Evolutionary conservation across 2,113 vertebrate species (phyloP).

Genomic region (Hippocampus comes): DNA sequence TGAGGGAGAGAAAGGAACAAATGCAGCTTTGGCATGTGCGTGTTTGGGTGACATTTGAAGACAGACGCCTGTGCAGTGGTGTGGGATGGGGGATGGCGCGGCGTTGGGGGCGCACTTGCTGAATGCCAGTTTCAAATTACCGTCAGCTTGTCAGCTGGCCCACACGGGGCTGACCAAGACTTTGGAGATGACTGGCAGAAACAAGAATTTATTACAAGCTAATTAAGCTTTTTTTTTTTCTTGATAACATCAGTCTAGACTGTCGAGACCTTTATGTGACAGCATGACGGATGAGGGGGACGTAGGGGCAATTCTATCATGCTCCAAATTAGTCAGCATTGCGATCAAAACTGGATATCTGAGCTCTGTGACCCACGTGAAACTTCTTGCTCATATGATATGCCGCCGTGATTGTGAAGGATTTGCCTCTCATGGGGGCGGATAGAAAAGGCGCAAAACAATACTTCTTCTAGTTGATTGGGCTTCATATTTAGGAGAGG

Average conservation of each 20-base stretch:
- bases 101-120: slow-evolving; percentile 13
- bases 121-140: slow-evolving; percentile 69
- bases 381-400: neutral
- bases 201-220: slow-evolving; percentile 66
- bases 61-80: slow-evolving; percentile 52
- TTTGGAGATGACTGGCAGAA: slow-evolving; percentile 52
- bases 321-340: slow-evolving; percentile 61
- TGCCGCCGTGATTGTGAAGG: neutral
- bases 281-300: slow-evolving; percentile 58
- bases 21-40: slow-evolving; percentile 23
- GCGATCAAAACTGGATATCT: slow-evolving; percentile 54
- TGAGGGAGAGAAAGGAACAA: slow-evolving; percentile 33
- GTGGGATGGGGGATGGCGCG: neutral
- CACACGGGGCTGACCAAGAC: slow-evolving; percentile 35
- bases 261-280: slow-evolving; percentile 48
- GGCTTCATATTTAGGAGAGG: slow-evolving; percentile 45
- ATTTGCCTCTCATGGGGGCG: neutral
- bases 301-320: slow-evolving; percentile 57
- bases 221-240: slow-evolving; percentile 60
- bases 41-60: slow-evolving; percentile 68
- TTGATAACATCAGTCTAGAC: slow-evolving; percentile 61
- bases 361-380: slow-evolving; percentile 26
- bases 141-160: slow-evolving; percentile 50
- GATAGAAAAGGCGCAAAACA: neutral
- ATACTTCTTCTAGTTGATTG: slow-evolving; percentile 27